These are phyloP conservation scores for Meteorus sp. DNA, from an alignment of 1,140 invertebrate genomes.

Conservation along the genomic window DNA sequence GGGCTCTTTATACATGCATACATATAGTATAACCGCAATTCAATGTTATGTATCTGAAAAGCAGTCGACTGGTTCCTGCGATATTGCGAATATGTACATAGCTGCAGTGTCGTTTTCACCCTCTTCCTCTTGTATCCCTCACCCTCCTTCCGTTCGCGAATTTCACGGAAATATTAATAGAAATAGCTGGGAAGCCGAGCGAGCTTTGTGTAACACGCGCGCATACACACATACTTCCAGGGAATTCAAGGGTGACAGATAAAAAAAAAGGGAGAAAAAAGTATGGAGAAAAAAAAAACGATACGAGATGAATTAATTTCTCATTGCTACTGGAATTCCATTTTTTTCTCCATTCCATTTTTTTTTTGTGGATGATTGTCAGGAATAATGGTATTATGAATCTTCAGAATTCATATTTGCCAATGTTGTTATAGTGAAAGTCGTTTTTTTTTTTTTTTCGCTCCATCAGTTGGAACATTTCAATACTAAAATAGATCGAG, in stretches of 20 bases:
- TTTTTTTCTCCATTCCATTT: no score
- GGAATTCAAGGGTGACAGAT: not conserved
- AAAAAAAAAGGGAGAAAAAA: not conserved
- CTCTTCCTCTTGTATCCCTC: not conserved
- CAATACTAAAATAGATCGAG: slow-evolving; percentile 3
- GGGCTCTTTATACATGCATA: not conserved
- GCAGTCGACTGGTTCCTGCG: not conserved
- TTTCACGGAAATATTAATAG: slow-evolving; percentile 26
- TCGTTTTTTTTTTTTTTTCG: no score
- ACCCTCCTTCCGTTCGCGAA: slow-evolving; percentile 14
- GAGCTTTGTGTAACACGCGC: slow-evolving; percentile 11
- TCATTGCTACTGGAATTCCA: no score
- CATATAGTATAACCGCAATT: not conserved
- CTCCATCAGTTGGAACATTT: not conserved
- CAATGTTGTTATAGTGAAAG: not conserved
- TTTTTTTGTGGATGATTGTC: no score
- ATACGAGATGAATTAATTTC: no score
- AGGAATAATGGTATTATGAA: no score
- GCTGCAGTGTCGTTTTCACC: not conserved
- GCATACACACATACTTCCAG: not conserved
- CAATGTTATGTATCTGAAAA: not conserved
- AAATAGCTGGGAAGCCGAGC: slow-evolving; percentile 23
- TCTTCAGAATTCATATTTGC: not conserved
- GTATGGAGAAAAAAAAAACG: no score
- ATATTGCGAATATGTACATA: not conserved